Base-by-base conservation (phyloP, 2,888 invertebrate species). In the Drosophila mercatorum region DNA sequence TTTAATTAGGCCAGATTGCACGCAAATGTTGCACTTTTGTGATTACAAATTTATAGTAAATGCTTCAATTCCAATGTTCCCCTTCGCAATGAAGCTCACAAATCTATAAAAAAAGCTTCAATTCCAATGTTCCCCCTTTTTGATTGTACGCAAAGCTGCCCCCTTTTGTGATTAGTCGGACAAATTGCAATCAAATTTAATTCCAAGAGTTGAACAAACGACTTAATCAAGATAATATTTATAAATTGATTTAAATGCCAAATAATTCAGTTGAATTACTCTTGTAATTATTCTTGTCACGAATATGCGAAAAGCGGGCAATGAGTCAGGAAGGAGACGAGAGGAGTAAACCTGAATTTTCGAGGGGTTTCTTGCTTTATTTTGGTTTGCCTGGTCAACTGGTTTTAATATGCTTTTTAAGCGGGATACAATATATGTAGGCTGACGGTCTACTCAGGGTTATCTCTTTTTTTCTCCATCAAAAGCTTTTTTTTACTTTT, bases 201-300 rank as follows among this genome's bases (percentile, higher is more conserved):
- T 34, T 17, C 43, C 43, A 56, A 38, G 26, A 31, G 49, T 49
- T 60, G 38, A 59, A 47, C 12, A 36, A 36, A 22, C 34, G 12
- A 34, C 56, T 56, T n/a, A 17, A 43, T 31, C 17, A 31, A 12
- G n/a, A 31, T 34, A 6, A 22, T 31, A 26, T 44, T 36, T 46
- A n/a, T 12, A 26, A 36, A 36, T 38, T 38, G 1, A 34, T 3
- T 11, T 22, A 12, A 47, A 22, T 44, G 22, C 22, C 12, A 38
- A 59, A 47, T 28, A 47, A 38, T 46, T 47, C 3, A n/a, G 6
- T n/a, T 1, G 3, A 7, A 26, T 36, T 47, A 46, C 17, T 7
- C 2, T 17, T 4, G 28, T 41, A 6, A 26, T 36, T 47, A 46
- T 40, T 12, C 4, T 12, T 2, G 28, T 41, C 41, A 41, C 28